A percentile compares a stretch with the other conserved stretches of the same genome.
phyloP scores from a whole-genome alignment of 2,113 vertebrate species.

The Felis chaus region DNA sequence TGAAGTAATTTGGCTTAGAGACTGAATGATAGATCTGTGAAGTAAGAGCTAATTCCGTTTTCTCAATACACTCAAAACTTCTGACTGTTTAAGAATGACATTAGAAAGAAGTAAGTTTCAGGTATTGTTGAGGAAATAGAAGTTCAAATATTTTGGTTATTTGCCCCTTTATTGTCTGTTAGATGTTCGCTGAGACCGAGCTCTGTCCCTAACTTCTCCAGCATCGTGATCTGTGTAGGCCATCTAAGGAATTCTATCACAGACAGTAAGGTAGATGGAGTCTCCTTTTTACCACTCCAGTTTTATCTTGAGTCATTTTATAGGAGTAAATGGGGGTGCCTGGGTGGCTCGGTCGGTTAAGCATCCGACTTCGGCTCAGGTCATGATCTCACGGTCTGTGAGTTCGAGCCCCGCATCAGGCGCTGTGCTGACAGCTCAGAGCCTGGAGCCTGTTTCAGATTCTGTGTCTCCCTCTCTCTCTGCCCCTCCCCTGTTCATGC shows the following conservation, averaged over 20 bases:
- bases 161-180: background rate
- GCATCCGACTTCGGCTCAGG: too few species aligned
- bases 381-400: too few species aligned
- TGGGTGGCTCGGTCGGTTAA: too few species aligned
- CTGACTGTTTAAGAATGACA: background rate
- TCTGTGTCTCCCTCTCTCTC: too few species aligned
- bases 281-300: background rate
- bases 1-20: background rate
- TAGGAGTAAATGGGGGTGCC: background rate
- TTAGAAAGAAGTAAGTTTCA: background rate
- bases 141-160: background rate
- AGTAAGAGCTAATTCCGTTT: background rate
- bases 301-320: conserved; percentile 25
- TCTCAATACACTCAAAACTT: background rate
- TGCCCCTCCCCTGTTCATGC: too few species aligned
- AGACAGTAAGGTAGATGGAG: background rate
- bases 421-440: too few species aligned
- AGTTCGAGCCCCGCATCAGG: too few species aligned
- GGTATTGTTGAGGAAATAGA: conserved; percentile 17
- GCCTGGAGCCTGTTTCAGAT: too few species aligned
- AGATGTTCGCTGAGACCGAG: background rate
- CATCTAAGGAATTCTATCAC: background rate
- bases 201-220: background rate
- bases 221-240: background rate
- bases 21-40: background rate